A percentile compares a stretch with the other conserved stretches of the same genome.
Evolutionary conservation across 2,797 vertebrate genomes (phyloP).

Genomic region (Hippoglossus hippoglossus): DNA sequence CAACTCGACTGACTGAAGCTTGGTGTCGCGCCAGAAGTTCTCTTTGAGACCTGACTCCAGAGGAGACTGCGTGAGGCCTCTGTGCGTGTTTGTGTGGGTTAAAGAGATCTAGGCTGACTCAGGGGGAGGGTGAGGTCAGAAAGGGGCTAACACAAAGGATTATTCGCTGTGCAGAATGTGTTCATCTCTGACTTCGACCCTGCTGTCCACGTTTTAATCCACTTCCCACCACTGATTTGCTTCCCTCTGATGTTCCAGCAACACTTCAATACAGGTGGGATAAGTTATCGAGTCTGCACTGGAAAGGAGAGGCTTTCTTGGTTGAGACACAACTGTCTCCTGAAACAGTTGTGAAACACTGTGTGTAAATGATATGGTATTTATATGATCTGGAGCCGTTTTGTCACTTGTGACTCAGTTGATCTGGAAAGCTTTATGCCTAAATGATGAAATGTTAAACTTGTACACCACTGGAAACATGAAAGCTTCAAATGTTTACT

Average conservation of each 20-base stretch:
- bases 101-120: slow-evolving; percentile 30
- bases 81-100: not conserved
- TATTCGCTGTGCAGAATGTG: slow-evolving; percentile 26
- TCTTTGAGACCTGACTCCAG: slow-evolving; percentile 49
- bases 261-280: slow-evolving; percentile 6
- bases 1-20: slow-evolving; percentile 34
- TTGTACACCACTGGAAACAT: not conserved
- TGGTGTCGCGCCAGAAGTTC: slow-evolving; percentile 38
- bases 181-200: slow-evolving; percentile 31
- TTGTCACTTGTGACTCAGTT: slow-evolving; percentile 6
- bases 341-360: not conserved
- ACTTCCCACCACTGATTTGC: slow-evolving; percentile 33
- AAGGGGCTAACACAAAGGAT: slow-evolving; percentile 54
- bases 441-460: slow-evolving; percentile 1
- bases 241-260: slow-evolving; percentile 33
- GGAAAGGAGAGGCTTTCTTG: not conserved
- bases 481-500: slow-evolving; percentile 8
- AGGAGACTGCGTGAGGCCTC: slow-evolving; percentile 13
- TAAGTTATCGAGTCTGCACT: not conserved
- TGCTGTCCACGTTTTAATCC: slow-evolving; percentile 47
- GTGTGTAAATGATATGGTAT: not conserved
- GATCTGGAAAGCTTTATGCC: not conserved
- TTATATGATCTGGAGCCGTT: not conserved
- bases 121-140: slow-evolving; percentile 43
- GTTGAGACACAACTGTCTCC: slow-evolving; percentile 3